Percentiles rank a stretch among this genome's conserved stretches.
These are phyloP conservation scores for Clangula hyemalis DNA, from an alignment of 2,797 vertebrate species.

Conservation along the genomic window DNA sequence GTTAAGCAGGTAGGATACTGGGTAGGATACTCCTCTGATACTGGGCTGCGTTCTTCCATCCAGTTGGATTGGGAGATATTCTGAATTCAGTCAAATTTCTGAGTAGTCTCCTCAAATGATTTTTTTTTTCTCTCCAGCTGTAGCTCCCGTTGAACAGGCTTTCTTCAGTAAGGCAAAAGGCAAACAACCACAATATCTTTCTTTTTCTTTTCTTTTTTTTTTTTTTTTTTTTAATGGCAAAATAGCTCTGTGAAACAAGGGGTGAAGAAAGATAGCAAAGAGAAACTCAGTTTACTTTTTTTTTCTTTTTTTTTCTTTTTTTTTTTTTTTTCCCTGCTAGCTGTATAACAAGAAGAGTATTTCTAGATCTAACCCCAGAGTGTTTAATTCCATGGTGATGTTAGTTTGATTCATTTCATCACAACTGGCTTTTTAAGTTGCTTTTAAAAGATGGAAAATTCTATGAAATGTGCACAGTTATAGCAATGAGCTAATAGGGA, in stretches of 20 bases:
- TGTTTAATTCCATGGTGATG: background rate
- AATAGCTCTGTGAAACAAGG: background rate
- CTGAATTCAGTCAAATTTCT: background rate
- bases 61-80: background rate
- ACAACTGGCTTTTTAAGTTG: background rate
- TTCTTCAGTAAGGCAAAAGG: background rate
- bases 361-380: background rate
- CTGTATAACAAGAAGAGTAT: background rate
- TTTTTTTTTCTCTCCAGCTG: background rate
- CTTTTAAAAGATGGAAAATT: background rate
- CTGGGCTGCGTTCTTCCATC: background rate
- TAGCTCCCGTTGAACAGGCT: background rate
- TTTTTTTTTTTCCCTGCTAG: background rate
- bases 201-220: background rate
- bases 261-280: background rate
- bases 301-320: background rate
- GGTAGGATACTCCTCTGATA: background rate
- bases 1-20: background rate
- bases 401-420: background rate
- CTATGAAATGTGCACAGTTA: background rate
- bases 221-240: background rate
- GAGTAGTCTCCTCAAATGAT: background rate
- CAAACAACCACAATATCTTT: background rate
- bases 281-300: background rate
- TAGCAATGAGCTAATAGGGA: background rate